Evolutionary conservation across 2,888 invertebrate genomes (phyloP).

Genomic region (Schizaphis graminum): DNA sequence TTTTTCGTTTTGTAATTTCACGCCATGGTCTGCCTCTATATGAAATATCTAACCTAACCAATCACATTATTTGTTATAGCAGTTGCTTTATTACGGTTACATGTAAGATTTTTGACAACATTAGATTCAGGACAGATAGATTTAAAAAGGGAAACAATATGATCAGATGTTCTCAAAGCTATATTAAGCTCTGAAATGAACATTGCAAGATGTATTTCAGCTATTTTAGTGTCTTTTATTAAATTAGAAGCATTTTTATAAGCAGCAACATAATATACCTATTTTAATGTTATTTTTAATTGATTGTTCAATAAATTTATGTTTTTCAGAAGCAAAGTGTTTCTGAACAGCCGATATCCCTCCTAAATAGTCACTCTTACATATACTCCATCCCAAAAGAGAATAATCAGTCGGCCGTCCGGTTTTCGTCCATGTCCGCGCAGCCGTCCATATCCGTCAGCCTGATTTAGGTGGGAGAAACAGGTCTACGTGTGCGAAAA

Average conservation of each 20-base stretch:
- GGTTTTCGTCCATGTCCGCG: too few relatives aligned
- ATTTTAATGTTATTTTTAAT: background rate
- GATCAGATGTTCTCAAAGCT: background rate
- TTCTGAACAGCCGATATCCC: background rate
- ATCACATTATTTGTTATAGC: slow-evolving; percentile 67
- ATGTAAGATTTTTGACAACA: slow-evolving; percentile 47
- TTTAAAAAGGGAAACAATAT: slow-evolving; percentile 12
- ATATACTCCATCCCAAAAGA: too few relatives aligned
- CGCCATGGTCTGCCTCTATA: too few relatives aligned
- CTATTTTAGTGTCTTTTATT: slow-evolving; percentile 5
- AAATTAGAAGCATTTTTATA: slow-evolving; percentile 6
- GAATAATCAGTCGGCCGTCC: too few relatives aligned
- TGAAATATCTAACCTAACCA: too few relatives aligned
- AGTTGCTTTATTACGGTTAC: slow-evolving; percentile 65
- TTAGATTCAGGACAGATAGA: background rate
- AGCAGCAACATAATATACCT: background rate
- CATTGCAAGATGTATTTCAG: background rate
- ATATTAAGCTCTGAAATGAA: too few relatives aligned
- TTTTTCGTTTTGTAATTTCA: too few relatives aligned
- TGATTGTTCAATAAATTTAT: background rate
- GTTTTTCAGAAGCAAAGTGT: slow-evolving; percentile 2
- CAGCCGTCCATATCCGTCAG: too few relatives aligned
- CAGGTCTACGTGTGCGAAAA: too few relatives aligned
- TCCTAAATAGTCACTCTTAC: background rate
- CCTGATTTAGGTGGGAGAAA: too few relatives aligned